phyloP scores from a whole-genome alignment of 2,888 invertebrate species.

The Noctua fimbriata region DNA sequence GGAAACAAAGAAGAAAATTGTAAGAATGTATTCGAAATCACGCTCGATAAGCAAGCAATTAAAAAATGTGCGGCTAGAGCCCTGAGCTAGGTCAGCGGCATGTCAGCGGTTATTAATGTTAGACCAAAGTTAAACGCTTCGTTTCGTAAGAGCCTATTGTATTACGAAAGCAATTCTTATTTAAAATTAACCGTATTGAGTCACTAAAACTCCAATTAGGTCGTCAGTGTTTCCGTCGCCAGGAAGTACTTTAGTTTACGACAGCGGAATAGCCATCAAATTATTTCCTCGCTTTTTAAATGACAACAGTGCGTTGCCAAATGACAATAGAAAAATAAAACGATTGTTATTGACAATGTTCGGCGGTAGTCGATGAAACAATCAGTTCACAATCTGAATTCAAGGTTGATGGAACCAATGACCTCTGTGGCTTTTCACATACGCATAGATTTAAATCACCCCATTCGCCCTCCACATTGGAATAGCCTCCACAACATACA shows the following conservation, averaged over 20 bases:
- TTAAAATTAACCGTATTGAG: slow-evolving; percentile 40
- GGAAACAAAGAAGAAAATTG: slow-evolving; percentile 15
- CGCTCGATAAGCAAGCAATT: slow-evolving; percentile 13
- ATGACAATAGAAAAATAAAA: slow-evolving; percentile 63
- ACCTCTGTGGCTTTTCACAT: slow-evolving; percentile 68
- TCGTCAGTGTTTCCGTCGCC: slow-evolving; percentile 47
- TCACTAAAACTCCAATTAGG: slow-evolving; percentile 48
- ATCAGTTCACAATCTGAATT: slow-evolving; percentile 63
- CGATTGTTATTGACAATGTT: slow-evolving; percentile 61
- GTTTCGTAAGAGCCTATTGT: slow-evolving; percentile 30
- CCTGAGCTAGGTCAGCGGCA: slow-evolving; percentile 36
- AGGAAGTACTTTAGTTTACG: slow-evolving; percentile 60
- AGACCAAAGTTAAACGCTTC: slow-evolving; percentile 1
- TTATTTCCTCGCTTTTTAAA: slow-evolving; percentile 65
- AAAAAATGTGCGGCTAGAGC: slow-evolving; percentile 17
- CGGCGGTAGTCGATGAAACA: slow-evolving; percentile 63
- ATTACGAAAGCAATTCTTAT: slow-evolving; percentile 38
- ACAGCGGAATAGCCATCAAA: slow-evolving; percentile 58
- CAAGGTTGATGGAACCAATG: slow-evolving; percentile 68
- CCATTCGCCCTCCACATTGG: slow-evolving; percentile 35
- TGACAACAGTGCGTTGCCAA: slow-evolving; percentile 59
- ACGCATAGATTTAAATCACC: slow-evolving; percentile 13
- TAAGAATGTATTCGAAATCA: slow-evolving; percentile 11
- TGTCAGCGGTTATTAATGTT: slow-evolving; percentile 28
- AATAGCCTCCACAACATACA: slow-evolving; percentile 7